Percentiles rank a stretch among this genome's conserved stretches.
phyloP scores from a whole-genome alignment of 2,797 vertebrate species.

The Eleutherodactylus coqui region DNA sequence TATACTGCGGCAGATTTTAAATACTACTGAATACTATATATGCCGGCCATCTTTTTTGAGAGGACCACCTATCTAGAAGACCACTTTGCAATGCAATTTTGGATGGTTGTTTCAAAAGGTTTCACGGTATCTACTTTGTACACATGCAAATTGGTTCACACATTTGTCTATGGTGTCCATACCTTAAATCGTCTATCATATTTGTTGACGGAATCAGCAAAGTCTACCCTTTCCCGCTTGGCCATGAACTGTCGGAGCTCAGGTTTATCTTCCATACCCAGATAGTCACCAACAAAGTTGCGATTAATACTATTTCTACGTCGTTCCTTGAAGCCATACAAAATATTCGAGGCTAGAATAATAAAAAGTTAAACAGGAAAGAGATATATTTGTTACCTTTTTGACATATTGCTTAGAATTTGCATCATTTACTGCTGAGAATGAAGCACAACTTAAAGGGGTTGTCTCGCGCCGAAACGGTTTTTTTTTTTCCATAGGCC shows the following conservation, averaged over 20 bases:
- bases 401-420: background rate
- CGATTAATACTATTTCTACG: constrained; percentile 96
- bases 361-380: background rate
- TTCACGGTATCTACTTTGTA: no score
- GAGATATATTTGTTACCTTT: background rate
- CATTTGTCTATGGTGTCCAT: background rate
- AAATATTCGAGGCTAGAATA: constrained; percentile 89
- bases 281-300: constrained; percentile 96
- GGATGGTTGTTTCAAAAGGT: no score
- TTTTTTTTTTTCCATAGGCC: no score
- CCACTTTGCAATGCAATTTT: no score
- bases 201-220: constrained; percentile 91
- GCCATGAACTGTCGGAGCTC: constrained; percentile 92
- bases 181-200: constrained; percentile 98
- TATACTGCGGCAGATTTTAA: no score
- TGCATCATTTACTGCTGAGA: background rate
- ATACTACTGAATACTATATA: no score
- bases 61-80: no score
- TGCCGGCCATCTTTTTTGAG: no score
- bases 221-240: constrained; percentile 91
- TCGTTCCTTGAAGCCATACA: constrained; percentile 93
- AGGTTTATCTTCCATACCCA: constrained; percentile 92
- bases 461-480: no score
- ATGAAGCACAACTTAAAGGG: background rate
- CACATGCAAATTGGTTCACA: background rate